Evolutionary conservation across 2,888 invertebrate species (phyloP).

Genomic region (Dioctria linearis): DNA sequence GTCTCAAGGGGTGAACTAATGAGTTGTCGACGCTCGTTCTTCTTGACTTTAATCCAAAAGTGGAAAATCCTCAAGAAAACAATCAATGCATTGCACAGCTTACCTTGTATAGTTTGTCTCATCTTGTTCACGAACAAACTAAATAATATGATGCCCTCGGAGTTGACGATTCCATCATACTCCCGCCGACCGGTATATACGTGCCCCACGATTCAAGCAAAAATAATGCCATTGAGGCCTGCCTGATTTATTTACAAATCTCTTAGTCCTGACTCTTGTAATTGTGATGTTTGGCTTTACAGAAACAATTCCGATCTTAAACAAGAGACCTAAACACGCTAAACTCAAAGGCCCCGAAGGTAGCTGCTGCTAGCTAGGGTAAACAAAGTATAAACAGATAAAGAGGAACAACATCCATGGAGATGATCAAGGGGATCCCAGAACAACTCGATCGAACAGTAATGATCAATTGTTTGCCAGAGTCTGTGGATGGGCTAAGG

Average conservation of each 20-base stretch:
- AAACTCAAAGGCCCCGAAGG: background rate
- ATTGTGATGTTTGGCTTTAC: constrained; percentile 49
- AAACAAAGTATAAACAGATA: constrained; percentile 4
- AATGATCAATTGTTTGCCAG: constrained; percentile 49
- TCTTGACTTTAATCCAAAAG: constrained; percentile 30
- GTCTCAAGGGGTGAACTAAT: constrained; percentile 41
- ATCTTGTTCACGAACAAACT: background rate
- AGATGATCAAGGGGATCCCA: constrained; percentile 13
- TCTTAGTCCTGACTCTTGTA: constrained; percentile 39
- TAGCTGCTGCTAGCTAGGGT: background rate
- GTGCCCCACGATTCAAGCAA: constrained; percentile 8
- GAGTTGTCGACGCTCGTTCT: constrained; percentile 15
- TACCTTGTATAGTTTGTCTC: no score
- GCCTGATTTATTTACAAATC: constrained; percentile 53
- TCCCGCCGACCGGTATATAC: no score
- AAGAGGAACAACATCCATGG: background rate
- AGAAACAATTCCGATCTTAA: constrained; percentile 40
- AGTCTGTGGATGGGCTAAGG: constrained; percentile 23
- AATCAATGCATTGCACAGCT: no score
- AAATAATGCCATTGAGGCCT: constrained; percentile 13
- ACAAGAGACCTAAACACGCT: background rate
- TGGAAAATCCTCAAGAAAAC: background rate
- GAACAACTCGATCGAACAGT: constrained; percentile 47
- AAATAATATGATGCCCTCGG: constrained; percentile 42
- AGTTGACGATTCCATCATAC: constrained; percentile 28